Conservation (phyloP, 2,888 invertebrate genomes). For the Synergus itoensis region DNA sequence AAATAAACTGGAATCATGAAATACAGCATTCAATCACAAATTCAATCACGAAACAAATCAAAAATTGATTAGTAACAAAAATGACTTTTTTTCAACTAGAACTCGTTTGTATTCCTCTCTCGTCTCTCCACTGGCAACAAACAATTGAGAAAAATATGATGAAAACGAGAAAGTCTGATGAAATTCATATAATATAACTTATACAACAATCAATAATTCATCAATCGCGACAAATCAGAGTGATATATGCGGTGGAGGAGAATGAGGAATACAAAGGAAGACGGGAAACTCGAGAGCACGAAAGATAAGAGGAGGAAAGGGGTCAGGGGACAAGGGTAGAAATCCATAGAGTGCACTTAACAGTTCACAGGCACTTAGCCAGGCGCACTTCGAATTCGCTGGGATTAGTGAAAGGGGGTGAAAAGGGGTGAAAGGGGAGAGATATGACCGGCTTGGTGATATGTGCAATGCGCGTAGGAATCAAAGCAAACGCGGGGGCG, state of each 20-base stretch:
- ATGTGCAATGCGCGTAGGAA: constrained; percentile 23
- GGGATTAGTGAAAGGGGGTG: constrained; percentile 25
- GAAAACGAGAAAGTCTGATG: neutral
- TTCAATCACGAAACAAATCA: neutral
- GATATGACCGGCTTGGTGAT: constrained; percentile 36
- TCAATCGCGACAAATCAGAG: constrained; percentile 19
- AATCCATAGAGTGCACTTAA: constrained; percentile 43
- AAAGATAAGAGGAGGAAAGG: constrained; percentile 27
- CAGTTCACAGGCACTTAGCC: constrained; percentile 44
- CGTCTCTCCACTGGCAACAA: neutral
- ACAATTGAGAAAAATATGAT: neutral
- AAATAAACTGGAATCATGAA: constrained; percentile 7
- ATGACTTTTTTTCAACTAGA: neutral
- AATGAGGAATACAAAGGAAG: constrained; percentile 27
- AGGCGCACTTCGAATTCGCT: constrained; percentile 43
- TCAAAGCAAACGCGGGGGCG: constrained; percentile 42
- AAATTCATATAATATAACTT: neutral
- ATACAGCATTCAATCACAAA: constrained; percentile 3
- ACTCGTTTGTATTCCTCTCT: neutral
- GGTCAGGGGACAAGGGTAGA: constrained; percentile 19
- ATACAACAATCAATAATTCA: constrained; percentile 16
- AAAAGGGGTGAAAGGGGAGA: neutral
- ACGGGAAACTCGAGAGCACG: constrained; percentile 11
- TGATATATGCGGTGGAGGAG: constrained; percentile 12
- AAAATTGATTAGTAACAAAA: neutral